Evolutionary conservation across 2,113 vertebrate genomes (phyloP).

Genomic region (Dasyornis broadbenti): DNA sequence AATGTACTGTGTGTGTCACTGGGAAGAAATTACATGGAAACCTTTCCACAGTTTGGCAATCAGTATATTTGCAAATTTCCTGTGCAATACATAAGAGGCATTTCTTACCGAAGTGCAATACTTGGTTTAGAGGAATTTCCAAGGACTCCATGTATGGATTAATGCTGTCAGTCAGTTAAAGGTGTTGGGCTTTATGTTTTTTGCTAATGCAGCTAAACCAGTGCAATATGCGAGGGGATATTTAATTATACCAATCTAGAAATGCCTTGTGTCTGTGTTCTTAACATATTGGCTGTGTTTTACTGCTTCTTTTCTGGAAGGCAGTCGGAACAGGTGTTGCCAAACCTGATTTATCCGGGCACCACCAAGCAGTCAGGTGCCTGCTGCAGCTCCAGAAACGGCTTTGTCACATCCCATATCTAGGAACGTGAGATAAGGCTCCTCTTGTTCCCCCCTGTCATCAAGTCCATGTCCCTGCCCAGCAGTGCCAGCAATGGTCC

Average conservation of each 20-base stretch:
- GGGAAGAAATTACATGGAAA: not conserved
- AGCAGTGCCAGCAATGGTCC: not conserved
- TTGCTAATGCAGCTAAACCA: not conserved
- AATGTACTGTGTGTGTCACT: not conserved
- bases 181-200: not conserved
- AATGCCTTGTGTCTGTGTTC: not conserved
- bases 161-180: not conserved
- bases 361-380: not conserved
- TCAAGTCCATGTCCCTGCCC: not conserved
- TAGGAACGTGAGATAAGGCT: not conserved
- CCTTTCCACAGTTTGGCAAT: not conserved
- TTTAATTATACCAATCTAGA: not conserved
- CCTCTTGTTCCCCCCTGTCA: not conserved
- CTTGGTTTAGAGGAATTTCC: not conserved
- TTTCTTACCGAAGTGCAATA: not conserved
- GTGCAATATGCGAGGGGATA: too few species aligned
- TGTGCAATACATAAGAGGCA: not conserved
- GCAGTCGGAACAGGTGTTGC: rapidly evolving
- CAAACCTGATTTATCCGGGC: not conserved
- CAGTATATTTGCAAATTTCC: not conserved
- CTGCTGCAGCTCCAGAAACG: rapidly evolving
- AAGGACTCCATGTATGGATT: not conserved
- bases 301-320: not conserved
- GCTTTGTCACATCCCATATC: not conserved
- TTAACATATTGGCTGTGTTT: not conserved